Evolutionary conservation across 2,113 vertebrate species (phyloP).

Genomic region (Nestor notabilis): DNA sequence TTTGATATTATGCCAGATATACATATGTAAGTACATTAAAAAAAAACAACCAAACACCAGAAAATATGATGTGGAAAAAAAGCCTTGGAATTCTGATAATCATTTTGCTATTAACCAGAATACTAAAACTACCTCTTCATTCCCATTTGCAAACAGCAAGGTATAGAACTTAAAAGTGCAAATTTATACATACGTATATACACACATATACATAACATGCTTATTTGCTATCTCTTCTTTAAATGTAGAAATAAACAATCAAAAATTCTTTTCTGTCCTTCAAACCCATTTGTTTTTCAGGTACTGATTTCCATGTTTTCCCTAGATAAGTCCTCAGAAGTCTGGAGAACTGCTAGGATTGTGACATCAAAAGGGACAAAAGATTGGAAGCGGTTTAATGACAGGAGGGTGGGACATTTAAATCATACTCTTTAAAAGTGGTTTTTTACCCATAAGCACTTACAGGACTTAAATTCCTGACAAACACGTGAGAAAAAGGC

Average conservation of each 20-base stretch:
- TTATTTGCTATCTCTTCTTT: background rate
- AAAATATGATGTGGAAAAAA: background rate
- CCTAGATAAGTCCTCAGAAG: background rate
- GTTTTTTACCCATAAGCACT: background rate
- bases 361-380: background rate
- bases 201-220: background rate
- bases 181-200: background rate
- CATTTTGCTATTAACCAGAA: background rate
- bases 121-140: background rate
- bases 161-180: background rate
- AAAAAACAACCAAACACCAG: rapidly evolving
- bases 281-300: background rate
- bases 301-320: background rate
- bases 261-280: background rate
- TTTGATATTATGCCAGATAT: background rate
- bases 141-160: background rate
- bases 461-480: background rate
- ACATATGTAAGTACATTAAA: background rate
- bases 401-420: background rate
- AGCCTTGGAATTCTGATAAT: background rate
- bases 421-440: background rate
- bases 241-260: background rate
- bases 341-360: background rate
- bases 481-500: background rate
- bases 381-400: background rate